Conservation (phyloP, 92 coral and sea anemone species). For the Siderastrea siderea region DNA sequence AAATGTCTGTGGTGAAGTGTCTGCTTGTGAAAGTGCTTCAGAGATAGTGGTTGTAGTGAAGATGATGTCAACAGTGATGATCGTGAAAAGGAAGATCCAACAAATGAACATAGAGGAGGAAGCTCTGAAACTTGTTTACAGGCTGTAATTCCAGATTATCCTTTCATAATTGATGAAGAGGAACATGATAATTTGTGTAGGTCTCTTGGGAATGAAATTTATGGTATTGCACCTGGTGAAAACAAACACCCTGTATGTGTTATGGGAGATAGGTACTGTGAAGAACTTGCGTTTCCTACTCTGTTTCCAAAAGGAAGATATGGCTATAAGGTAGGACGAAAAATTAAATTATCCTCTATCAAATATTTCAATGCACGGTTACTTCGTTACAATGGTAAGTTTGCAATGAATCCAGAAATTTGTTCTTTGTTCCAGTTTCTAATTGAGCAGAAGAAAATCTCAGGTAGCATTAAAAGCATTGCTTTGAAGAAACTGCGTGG, state of each 20-base stretch:
- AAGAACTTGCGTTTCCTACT: neutral
- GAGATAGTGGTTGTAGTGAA: no score
- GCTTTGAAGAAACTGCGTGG: neutral
- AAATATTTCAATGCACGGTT: conserved; percentile 64
- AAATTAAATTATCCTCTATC: conserved; percentile 51
- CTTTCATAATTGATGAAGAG: conserved; percentile 42
- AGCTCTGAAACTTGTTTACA: conserved; percentile 74
- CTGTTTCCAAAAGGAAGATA: conserved; percentile 44
- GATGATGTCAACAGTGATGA: neutral
- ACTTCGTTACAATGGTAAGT: conserved; percentile 51
- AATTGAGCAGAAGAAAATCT: conserved; percentile 68
- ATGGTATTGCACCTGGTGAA: conserved; percentile 30
- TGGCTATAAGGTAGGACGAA: conserved; percentile 62
- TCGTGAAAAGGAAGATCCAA: conserved; percentile 70
- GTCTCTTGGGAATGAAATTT: conserved; percentile 62
- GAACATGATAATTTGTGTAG: neutral
- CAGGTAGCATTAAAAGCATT: conserved; percentile 1
- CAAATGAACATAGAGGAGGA: conserved; percentile 60
- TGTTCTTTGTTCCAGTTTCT: conserved; percentile 74
- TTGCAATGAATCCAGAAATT: conserved; percentile 64
- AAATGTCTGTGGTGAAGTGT: no score
- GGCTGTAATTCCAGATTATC: conserved; percentile 73
- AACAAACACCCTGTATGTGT: conserved; percentile 41
- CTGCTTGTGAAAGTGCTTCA: no score
- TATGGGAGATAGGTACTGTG: conserved; percentile 51